These are phyloP conservation scores for Elmis aenea DNA, from an alignment of 2,888 invertebrate species.

Conservation along the genomic window DNA sequence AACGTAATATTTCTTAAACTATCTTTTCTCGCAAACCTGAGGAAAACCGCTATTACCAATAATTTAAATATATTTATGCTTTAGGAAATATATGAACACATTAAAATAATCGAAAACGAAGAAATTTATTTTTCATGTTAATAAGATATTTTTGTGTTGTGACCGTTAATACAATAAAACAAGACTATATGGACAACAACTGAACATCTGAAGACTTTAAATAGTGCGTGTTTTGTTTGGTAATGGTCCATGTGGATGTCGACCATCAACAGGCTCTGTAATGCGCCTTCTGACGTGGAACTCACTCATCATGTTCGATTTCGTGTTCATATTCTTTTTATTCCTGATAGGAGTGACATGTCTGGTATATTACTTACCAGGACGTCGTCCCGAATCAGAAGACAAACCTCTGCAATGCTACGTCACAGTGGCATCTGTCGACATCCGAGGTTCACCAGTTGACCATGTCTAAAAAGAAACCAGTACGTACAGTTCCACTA, in stretches of 20 bases:
- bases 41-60: no score
- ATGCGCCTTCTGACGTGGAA: constrained; percentile 85
- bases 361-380: constrained; percentile 76
- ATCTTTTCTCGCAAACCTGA: no score
- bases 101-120: no score
- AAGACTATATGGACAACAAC: no score
- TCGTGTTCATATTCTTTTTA: constrained; percentile 81
- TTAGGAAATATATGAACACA: no score
- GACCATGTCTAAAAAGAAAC: constrained; percentile 40
- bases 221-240: no score
- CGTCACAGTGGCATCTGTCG: constrained; percentile 39
- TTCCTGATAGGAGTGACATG: constrained; percentile 80
- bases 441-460: constrained; percentile 38
- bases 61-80: no score
- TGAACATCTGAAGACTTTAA: no score
- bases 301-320: constrained; percentile 83
- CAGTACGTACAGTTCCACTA: constrained; percentile 14
- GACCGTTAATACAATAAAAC: no score
- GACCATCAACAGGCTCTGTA: constrained; percentile 42
- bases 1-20: no score
- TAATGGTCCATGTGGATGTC: constrained; percentile 29
- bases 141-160: no score
- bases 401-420: constrained; percentile 44
- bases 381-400: constrained; percentile 50
- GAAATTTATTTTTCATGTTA: no score